Evolutionary conservation across 2,888 invertebrate genomes (phyloP).

Genomic region (Conchocele bisecta): DNA sequence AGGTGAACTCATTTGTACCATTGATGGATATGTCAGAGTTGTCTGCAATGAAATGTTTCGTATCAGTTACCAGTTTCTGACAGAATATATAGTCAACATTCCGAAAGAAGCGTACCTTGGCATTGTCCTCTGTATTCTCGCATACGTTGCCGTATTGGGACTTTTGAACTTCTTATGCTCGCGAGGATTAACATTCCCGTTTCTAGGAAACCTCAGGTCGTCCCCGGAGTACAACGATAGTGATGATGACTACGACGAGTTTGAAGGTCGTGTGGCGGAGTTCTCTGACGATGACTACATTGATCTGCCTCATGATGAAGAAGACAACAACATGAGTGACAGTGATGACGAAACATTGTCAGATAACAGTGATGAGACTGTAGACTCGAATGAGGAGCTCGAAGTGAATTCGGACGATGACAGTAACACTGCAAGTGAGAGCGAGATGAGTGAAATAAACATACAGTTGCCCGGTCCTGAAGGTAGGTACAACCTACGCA

Average conservation of each 20-base stretch:
- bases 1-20: conserved; percentile 41
- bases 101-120: conserved; percentile 73
- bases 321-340: conserved; percentile 45
- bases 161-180: conserved; percentile 50
- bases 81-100: conserved; percentile 53
- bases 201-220: conserved; percentile 20
- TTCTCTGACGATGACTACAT: conserved; percentile 70
- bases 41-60: conserved; percentile 19
- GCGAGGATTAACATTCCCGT: conserved; percentile 66
- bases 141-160: conserved; percentile 52
- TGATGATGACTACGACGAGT: conserved; percentile 26
- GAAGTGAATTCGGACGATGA: conserved; percentile 53
- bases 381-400: conserved; percentile 42
- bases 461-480: conserved; percentile 66
- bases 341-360: conserved; percentile 40
- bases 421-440: conserved; percentile 49
- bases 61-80: conserved; percentile 47
- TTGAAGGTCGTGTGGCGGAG: conserved; percentile 42
- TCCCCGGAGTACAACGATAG: conserved; percentile 19
- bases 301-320: conserved; percentile 49
- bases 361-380: conserved; percentile 53
- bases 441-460: conserved; percentile 70
- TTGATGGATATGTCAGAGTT: conserved; percentile 36
- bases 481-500: conserved; percentile 42
- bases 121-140: conserved; percentile 54